Percentiles rank a stretch among this genome's conserved stretches.
Conservation (phyloP, 2,888 invertebrate genomes). For the Escarpia spicata region DNA sequence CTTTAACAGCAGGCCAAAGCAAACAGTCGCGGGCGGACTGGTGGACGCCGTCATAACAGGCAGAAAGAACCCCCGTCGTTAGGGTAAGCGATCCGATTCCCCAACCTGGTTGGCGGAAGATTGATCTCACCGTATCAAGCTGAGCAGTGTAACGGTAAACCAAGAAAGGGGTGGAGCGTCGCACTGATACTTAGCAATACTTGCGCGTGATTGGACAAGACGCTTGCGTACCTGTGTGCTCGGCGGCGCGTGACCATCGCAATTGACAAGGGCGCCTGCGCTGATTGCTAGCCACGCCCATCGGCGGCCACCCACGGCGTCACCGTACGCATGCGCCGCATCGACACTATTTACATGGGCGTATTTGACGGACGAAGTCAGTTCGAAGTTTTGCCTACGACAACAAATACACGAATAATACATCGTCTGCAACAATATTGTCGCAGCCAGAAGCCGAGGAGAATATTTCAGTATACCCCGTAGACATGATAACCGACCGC, state of each 20-base stretch:
- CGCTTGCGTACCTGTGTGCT: background rate
- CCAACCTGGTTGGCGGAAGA: background rate
- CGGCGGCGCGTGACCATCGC: background rate
- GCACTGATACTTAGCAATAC: background rate
- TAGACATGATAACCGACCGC: background rate
- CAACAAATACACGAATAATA: slow-evolving; percentile 13
- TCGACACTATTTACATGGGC: background rate
- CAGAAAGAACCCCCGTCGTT: background rate
- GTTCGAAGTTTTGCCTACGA: background rate
- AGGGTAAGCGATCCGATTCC: background rate
- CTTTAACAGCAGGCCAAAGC: background rate
- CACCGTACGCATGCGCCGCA: background rate
- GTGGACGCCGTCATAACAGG: background rate
- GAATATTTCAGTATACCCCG: background rate
- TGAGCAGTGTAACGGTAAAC: slow-evolving; percentile 12
- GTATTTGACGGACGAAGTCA: background rate
- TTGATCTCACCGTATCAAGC: background rate
- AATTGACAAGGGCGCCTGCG: background rate
- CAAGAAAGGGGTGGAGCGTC: background rate
- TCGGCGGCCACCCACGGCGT: background rate
- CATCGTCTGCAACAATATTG: background rate
- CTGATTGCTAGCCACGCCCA: background rate
- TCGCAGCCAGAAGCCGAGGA: background rate
- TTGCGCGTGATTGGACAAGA: background rate
- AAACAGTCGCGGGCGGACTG: background rate